A percentile compares a stretch with the other conserved stretches of the same genome.
These are phyloP conservation scores for Bombus cullumanus DNA, from an alignment of 1,140 invertebrate species.

Conservation along the genomic window DNA sequence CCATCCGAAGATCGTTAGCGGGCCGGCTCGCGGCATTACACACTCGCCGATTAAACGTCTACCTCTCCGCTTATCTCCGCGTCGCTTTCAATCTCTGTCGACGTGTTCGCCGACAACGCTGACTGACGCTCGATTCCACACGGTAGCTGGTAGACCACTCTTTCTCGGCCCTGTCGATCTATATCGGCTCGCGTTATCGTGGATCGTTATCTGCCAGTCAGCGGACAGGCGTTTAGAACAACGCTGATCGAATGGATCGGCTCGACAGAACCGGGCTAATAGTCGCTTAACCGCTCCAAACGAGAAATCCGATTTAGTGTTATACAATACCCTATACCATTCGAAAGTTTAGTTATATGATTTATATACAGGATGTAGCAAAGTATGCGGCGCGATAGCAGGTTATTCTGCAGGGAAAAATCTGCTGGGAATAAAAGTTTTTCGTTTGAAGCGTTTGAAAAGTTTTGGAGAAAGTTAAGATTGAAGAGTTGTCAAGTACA, in stretches of 20 bases:
- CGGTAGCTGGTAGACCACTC: slow-evolving; percentile 60
- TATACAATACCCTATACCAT: too few relatives aligned
- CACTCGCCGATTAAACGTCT: slow-evolving; percentile 53
- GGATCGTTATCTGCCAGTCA: slow-evolving; percentile 58
- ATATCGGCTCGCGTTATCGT: slow-evolving; percentile 48
- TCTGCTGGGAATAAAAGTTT: too few relatives aligned
- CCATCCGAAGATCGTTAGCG: slow-evolving; percentile 37
- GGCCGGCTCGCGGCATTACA: slow-evolving; percentile 38
- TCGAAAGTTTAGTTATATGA: too few relatives aligned
- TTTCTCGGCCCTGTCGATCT: slow-evolving; percentile 61
- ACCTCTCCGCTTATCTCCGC: slow-evolving; percentile 46
- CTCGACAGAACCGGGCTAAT: slow-evolving; percentile 40
- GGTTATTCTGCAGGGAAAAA: too few relatives aligned
- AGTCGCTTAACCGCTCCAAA: slow-evolving; percentile 21
- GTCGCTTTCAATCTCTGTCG: slow-evolving; percentile 63
- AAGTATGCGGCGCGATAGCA: too few relatives aligned
- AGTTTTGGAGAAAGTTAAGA: too few relatives aligned
- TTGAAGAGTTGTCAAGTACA: too few relatives aligned
- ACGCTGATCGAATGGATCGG: slow-evolving; percentile 43
- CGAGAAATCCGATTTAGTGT: slow-evolving; percentile 15
- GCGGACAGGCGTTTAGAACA: slow-evolving; percentile 36
- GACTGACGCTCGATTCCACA: slow-evolving; percentile 54
- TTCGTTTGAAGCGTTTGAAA: too few relatives aligned
- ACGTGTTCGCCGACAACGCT: slow-evolving; percentile 35
- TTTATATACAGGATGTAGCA: too few relatives aligned